A percentile compares a stretch with the other conserved stretches of the same genome.
These are phyloP conservation scores for Rhamphomyia laevipes DNA, from an alignment of 2,888 invertebrate species.

Conservation along the genomic window DNA sequence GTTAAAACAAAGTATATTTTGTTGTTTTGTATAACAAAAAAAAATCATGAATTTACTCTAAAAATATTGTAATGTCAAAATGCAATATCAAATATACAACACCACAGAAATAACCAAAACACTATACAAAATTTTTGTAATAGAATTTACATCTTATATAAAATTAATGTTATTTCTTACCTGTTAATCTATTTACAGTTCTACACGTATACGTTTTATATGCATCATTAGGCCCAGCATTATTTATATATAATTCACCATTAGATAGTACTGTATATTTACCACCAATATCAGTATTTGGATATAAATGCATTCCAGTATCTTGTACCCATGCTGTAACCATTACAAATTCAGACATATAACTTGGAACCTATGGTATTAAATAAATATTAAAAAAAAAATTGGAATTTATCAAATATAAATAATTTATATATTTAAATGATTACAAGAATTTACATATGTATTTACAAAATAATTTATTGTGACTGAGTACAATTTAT, in stretches of 20 bases:
- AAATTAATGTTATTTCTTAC: constrained; percentile 19
- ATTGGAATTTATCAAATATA: neutral
- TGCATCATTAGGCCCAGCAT: constrained; percentile 65
- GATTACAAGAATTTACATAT: too few relatives aligned
- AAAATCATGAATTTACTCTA: too few relatives aligned
- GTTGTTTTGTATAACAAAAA: too few relatives aligned
- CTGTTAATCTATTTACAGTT: constrained; percentile 69
- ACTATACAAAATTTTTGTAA: too few relatives aligned
- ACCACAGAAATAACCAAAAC: too few relatives aligned
- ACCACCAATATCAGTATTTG: constrained; percentile 60
- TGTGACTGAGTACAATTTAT: too few relatives aligned
- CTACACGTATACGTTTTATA: constrained; percentile 71
- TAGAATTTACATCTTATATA: too few relatives aligned
- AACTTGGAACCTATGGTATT: constrained; percentile 54
- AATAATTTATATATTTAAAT: too few relatives aligned
- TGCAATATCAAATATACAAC: too few relatives aligned
- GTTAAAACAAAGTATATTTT: too few relatives aligned
- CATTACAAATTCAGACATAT: constrained; percentile 77
- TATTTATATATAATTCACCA: constrained; percentile 74
- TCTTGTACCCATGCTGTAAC: constrained; percentile 85
- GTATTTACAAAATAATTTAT: too few relatives aligned
- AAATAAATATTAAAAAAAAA: neutral
- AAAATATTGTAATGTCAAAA: too few relatives aligned
- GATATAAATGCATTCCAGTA: constrained; percentile 65
- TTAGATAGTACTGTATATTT: constrained; percentile 69